Base-by-base conservation (phyloP, 2,888 invertebrate genomes). In the Cataglyphis albicans region DNA sequence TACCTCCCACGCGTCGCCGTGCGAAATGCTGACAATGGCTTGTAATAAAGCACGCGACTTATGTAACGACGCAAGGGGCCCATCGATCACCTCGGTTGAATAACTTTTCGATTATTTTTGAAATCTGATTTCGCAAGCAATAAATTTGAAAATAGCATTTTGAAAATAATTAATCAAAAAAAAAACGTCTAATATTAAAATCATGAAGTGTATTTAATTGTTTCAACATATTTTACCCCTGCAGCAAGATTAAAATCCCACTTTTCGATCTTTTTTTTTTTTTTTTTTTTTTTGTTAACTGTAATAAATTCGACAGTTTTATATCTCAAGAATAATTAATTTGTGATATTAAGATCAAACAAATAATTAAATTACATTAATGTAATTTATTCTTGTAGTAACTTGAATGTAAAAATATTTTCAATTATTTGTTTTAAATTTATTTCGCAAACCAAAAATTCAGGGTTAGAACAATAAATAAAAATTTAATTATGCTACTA, bases 31-130 rank as follows among this genome's bases (percentile, higher is more conserved):
- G 70, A 80, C 78, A 80, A 80, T 80, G 78, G 78, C 4, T 70
- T 59, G 78, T 70, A 80, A 80, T 80, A 80, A 80, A 80, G 70
- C 70, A 70, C 70, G 78, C 59, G 70, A 80, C 78, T 80, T 80
- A 68, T 80, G 78, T 80, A 80, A 80, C 68, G 70, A 80, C 70
- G 25, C 78, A 57, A 44, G 78, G 59, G 44, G 7, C 1, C 52
- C 15, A n/a, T n/a, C n/a, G 52, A n/a, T 52, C 52, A 52, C n/a
- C 7, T 52, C 0, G 7, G 52, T 52, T 52, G 52, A 52, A 52
- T 52, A 52, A 52, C 7, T 52, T n/a, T n/a, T n/a, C n/a, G n/a
- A n/a, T 52, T 52, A 52, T 52, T n/a, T 52, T 52, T 18, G 7
- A n/a, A 52, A n/a, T 2, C 52, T 52, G 7, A 52, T 52, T 6